A percentile compares a stretch with the other conserved stretches of the same genome.
These are phyloP conservation scores for Limnephilus auricula DNA, from an alignment of 2,888 invertebrate genomes.

Conservation along the genomic window DNA sequence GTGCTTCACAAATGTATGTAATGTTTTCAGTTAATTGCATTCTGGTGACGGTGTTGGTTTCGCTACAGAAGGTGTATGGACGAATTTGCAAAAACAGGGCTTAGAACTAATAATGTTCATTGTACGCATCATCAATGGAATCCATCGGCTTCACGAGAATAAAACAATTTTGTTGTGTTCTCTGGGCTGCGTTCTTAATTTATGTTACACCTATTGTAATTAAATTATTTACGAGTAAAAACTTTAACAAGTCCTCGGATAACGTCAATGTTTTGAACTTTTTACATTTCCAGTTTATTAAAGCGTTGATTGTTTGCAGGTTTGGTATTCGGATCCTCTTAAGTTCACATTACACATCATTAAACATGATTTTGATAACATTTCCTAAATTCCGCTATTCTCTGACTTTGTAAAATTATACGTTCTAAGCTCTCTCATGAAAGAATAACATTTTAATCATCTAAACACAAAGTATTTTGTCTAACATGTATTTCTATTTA, in stretches of 20 bases:
- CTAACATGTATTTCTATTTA: constrained; percentile 61
- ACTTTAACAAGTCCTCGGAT: neutral
- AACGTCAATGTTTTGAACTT: neutral
- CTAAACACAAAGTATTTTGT: constrained; percentile 48
- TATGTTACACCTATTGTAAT: neutral
- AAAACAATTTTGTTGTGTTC: neutral
- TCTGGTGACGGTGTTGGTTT: constrained; percentile 64
- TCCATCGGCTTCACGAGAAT: neutral
- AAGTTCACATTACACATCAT: neutral
- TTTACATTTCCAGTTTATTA: neutral
- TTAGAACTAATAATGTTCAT: constrained; percentile 55
- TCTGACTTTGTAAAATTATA: constrained; percentile 34
- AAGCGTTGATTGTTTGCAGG: too few relatives aligned
- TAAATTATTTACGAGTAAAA: neutral
- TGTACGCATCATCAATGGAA: neutral
- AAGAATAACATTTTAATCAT: constrained; percentile 51
- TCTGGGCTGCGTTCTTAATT: neutral
- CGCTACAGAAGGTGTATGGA: constrained; percentile 60
- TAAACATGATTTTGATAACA: neutral
- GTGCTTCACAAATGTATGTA: constrained; percentile 66
- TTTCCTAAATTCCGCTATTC: neutral
- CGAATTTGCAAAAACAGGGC: constrained; percentile 49
- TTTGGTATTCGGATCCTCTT: too few relatives aligned
- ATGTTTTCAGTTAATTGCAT: constrained; percentile 63
- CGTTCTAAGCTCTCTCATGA: constrained; percentile 57